Conservation (phyloP, 2,113 vertebrate genomes). For the Seriola quinqueradiata region DNA sequence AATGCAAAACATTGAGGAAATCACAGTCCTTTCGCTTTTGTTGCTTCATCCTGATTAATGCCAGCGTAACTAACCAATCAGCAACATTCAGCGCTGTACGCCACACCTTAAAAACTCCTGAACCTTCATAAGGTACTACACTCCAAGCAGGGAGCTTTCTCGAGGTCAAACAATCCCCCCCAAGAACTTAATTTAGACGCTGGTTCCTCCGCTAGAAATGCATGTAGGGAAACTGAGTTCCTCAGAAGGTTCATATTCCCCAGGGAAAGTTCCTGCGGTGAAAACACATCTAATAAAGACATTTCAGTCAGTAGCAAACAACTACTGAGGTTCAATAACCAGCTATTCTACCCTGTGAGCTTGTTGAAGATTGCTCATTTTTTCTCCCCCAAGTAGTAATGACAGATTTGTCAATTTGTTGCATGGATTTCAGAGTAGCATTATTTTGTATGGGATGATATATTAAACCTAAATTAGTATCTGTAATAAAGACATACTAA, state of each 20-base stretch:
- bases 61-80: background rate
- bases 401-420: too few species aligned
- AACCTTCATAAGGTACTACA: background rate
- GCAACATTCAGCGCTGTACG: background rate
- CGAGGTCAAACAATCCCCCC: background rate
- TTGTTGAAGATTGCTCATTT: too few species aligned
- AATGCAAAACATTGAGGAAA: too few species aligned
- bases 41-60: too few species aligned
- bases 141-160: background rate
- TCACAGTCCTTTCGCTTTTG: too few species aligned
- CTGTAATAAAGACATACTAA: background rate
- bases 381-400: too few species aligned
- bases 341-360: background rate
- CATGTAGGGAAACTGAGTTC: background rate
- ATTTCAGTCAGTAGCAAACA: background rate
- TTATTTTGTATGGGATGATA: background rate
- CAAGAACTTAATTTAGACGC: too few species aligned
- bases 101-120: background rate
- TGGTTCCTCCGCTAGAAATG: background rate
- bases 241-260: background rate
- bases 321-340: background rate
- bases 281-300: background rate
- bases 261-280: background rate
- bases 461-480: background rate
- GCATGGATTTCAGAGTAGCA: background rate